Base-by-base conservation (phyloP, 2,888 invertebrate species). In the Meiosimyza decipiens region DNA sequence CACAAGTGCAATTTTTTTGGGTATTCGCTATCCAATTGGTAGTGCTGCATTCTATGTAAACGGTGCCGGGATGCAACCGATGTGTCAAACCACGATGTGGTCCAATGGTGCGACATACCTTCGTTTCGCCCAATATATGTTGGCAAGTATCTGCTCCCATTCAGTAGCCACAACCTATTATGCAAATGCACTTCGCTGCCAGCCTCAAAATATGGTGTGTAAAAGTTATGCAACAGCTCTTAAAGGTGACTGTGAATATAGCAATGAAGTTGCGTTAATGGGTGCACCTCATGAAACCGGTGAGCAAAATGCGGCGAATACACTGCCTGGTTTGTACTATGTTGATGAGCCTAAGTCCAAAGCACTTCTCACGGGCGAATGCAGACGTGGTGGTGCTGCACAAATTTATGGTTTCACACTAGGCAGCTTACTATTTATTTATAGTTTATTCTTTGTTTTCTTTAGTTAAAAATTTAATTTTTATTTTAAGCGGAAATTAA, bases 51-150 rank as follows among this genome's bases (percentile, higher is more conserved):
- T 60, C 28, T 60, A 60, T 60, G 59, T 60, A 4, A 60, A 60
- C 6, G 59, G 59, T 11, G 59, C 59, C 28, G 28, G 28, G 9
- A 11, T 60, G 28, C 59, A 60, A 28, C 59, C 59, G 18, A 12
- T 60, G 28, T 60, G 59, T 28, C 4, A 33, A 11, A 60, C 59
- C 9, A 22, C 59, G 7, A 60, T 60, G 59, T 60, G 59, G 59
- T 28, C 59, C 22, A 15, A 60, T 60, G 15, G 59, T 28, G 15
- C 59, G 3, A 60, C 1, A 2, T 60, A 28, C 12, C 33, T 60
- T 15, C 22, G 28, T 28, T 60, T 22, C 28, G 11, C 15, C 9
- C 59, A 60, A 60, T 60, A 28, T 28, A 15, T 33, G 5, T 1
- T 60, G 4, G 7, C 18, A 28, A 60, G 13, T 22, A 60, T 28